Percentiles rank a stretch among this genome's conserved stretches.
These are phyloP conservation scores for Synanthedon vespiformis DNA, from an alignment of 2,888 invertebrate genomes.

Conservation along the genomic window DNA sequence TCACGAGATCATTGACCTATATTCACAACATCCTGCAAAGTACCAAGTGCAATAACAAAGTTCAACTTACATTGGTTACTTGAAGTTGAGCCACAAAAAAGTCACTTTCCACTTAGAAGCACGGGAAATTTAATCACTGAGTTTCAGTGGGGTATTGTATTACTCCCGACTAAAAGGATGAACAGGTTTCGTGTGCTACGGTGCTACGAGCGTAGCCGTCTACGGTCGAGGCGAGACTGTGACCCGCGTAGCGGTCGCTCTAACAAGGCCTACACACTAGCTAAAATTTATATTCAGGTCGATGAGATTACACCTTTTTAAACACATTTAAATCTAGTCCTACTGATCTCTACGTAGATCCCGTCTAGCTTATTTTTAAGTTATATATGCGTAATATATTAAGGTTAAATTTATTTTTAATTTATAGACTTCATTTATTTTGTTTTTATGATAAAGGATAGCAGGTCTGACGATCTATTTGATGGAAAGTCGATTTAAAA, in stretches of 20 bases:
- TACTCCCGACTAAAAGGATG: too few species aligned
- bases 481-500: too few species aligned
- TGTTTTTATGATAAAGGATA: too few species aligned
- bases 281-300: slow-evolving; percentile 23
- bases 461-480: too few species aligned
- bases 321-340: too few species aligned
- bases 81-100: not conserved
- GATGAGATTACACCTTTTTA: slow-evolving; percentile 19
- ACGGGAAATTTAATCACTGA: not conserved
- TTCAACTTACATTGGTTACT: not conserved
- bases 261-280: slow-evolving; percentile 18
- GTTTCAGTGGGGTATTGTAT: too few species aligned
- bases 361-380: too few species aligned
- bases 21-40: slow-evolving; percentile 1
- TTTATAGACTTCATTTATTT: too few species aligned
- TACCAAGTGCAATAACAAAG: not conserved
- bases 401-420: too few species aligned
- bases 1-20: slow-evolving; percentile 9
- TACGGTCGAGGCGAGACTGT: slow-evolving; percentile 44
- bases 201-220: slow-evolving; percentile 45
- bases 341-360: too few species aligned
- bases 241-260: slow-evolving; percentile 12
- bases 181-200: slow-evolving; percentile 17
- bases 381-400: too few species aligned
- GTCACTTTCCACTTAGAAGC: not conserved